Evolutionary conservation across 2,888 invertebrate genomes (phyloP).

Genomic region (Quadroppia sp.): DNA sequence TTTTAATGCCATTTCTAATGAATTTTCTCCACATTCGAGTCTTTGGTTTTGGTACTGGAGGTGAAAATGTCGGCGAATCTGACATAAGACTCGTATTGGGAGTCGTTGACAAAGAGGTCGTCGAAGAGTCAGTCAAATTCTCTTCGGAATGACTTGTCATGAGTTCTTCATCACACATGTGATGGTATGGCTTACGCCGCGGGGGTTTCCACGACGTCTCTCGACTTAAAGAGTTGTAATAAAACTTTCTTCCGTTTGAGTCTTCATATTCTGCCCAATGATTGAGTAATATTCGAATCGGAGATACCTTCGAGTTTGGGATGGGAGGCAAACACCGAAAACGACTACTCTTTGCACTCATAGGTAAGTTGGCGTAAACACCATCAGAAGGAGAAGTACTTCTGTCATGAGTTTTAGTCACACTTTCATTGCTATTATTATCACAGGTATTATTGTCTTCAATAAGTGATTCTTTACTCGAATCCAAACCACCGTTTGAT

Average conservation of each 20-base stretch:
- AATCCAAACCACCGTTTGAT: slow-evolving; percentile 1
- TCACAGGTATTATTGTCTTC: slow-evolving; percentile 20
- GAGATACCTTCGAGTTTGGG: slow-evolving; percentile 42
- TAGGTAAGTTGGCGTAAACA: slow-evolving; percentile 14
- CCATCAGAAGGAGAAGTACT: background rate
- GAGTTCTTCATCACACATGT: slow-evolving; percentile 26
- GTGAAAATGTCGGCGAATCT: slow-evolving; percentile 23
- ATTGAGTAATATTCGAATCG: slow-evolving; percentile 46
- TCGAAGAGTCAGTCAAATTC: slow-evolving; percentile 39
- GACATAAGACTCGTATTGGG: background rate
- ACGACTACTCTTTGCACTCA: background rate
- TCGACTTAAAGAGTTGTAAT: slow-evolving; percentile 52
- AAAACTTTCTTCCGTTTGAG: slow-evolving; percentile 51
- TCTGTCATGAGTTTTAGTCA: background rate
- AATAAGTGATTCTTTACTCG: slow-evolving; percentile 23
- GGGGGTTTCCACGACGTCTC: slow-evolving; percentile 55
- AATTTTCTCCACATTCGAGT: slow-evolving; percentile 20
- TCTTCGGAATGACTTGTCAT: slow-evolving; percentile 41
- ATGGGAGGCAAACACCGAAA: slow-evolving; percentile 42
- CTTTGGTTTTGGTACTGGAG: slow-evolving; percentile 12
- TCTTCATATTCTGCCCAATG: slow-evolving; percentile 54
- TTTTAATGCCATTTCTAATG: background rate
- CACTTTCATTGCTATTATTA: slow-evolving; percentile 5
- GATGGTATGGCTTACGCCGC: slow-evolving; percentile 42
- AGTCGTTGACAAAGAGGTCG: slow-evolving; percentile 25